Evolutionary conservation across 2,113 vertebrate species (phyloP).

Genomic region (Macrotus californicus): DNA sequence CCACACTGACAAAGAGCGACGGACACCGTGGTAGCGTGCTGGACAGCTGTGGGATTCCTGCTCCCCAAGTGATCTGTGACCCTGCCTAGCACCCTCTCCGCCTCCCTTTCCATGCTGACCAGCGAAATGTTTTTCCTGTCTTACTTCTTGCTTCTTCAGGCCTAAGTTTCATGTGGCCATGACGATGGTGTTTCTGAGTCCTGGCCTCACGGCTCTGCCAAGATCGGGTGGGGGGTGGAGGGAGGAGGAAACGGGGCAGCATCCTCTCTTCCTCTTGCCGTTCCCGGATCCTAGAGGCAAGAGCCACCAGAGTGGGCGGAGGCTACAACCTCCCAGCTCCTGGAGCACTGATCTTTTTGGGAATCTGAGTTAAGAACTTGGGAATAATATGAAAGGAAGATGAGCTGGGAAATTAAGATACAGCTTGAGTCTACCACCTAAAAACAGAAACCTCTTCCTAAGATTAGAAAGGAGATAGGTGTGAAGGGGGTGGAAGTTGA

Average conservation of each 20-base stretch:
- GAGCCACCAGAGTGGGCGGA: neutral
- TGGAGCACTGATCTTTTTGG: neutral
- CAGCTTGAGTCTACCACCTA: neutral
- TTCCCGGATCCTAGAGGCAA: neutral
- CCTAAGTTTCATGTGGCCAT: neutral
- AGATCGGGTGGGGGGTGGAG: neutral
- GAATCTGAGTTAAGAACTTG: neutral
- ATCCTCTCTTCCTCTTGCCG: neutral
- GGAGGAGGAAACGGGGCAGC: neutral
- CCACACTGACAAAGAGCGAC: neutral
- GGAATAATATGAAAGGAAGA: neutral
- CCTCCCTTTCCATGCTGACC: neutral
- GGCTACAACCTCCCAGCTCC: neutral
- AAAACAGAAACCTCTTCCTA: neutral
- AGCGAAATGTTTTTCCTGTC: neutral
- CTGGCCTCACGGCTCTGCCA: neutral
- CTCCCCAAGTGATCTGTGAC: neutral
- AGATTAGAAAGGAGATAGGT: neutral
- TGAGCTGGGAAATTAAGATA: neutral
- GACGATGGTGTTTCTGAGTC: neutral
- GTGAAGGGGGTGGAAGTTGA: neutral
- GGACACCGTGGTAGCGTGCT: neutral
- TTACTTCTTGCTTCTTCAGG: neutral
- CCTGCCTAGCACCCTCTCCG: too few relatives aligned
- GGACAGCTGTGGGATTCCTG: neutral